A percentile compares a stretch with the other conserved stretches of the same genome.
Conservation (phyloP, 2,797 vertebrate species). For the Falco naumanni region DNA sequence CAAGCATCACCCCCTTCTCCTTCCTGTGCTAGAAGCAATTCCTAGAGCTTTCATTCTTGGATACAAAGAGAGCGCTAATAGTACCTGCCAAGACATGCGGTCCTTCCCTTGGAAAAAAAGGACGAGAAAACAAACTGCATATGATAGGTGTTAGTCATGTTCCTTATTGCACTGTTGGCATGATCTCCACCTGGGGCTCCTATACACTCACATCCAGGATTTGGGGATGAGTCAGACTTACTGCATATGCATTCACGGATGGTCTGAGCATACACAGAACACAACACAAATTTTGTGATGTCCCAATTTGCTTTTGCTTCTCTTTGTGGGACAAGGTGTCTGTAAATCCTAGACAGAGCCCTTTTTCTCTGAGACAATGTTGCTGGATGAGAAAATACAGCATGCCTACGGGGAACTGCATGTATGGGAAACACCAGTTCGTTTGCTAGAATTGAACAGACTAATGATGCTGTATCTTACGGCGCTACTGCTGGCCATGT, state of each 20-base stretch:
- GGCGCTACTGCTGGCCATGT: accelerated
- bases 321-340: background rate
- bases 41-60: constrained; percentile 14
- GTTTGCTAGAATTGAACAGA: background rate
- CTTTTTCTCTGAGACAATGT: background rate
- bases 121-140: constrained; percentile 17
- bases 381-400: background rate
- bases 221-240: constrained; percentile 36
- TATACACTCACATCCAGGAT: constrained; percentile 18
- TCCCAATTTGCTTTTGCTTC: constrained; percentile 22
- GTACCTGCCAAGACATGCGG: background rate
- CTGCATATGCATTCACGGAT: background rate
- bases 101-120: background rate
- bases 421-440: background rate
- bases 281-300: constrained; percentile 2
- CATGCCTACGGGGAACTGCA: background rate
- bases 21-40: background rate
- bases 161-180: constrained; percentile 53
- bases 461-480: background rate
- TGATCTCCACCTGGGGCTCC: constrained; percentile 13
- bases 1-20: background rate
- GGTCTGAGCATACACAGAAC: background rate
- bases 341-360: constrained; percentile 3
- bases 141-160: constrained; percentile 49
- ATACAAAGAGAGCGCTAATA: background rate